Conservation (phyloP, 2,113 vertebrate species). For the Caracal caracal region DNA sequence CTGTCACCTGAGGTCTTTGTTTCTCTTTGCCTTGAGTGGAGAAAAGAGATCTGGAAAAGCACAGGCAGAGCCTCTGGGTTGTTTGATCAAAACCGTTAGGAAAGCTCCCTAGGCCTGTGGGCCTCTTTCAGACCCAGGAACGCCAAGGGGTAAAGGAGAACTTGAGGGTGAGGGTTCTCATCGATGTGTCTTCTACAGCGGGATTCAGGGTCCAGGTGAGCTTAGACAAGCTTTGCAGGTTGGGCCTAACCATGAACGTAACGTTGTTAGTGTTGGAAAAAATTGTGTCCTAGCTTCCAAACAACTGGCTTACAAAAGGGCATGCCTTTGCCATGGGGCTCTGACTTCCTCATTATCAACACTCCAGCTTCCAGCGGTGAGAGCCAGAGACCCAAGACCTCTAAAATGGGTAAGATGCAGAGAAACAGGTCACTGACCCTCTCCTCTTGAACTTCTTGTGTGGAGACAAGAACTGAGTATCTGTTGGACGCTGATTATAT, state of each 20-base stretch:
- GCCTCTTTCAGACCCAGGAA: neutral
- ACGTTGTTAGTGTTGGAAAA: neutral
- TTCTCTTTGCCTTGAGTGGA: neutral
- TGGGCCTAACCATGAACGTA: neutral
- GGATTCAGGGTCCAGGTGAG: neutral
- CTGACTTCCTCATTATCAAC: neutral
- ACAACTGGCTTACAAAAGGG: neutral
- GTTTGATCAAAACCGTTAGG: neutral
- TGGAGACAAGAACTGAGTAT: neutral
- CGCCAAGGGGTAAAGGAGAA: neutral
- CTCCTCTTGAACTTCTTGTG: neutral
- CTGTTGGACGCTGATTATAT: neutral
- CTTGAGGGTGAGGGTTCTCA: neutral
- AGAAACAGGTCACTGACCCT: neutral
- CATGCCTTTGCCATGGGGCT: neutral
- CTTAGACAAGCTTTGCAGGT: neutral
- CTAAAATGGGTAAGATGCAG: neutral
- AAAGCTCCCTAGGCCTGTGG: neutral
- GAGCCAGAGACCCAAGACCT: neutral
- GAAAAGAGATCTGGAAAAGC: neutral
- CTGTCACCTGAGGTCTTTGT: slow-evolving; percentile 27
- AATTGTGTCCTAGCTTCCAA: neutral
- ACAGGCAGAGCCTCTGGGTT: neutral
- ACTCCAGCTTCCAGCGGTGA: neutral
- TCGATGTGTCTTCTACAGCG: fast-evolving